phyloP scores from a whole-genome alignment of 2,113 vertebrate species.

The Scolopax mira region DNA sequence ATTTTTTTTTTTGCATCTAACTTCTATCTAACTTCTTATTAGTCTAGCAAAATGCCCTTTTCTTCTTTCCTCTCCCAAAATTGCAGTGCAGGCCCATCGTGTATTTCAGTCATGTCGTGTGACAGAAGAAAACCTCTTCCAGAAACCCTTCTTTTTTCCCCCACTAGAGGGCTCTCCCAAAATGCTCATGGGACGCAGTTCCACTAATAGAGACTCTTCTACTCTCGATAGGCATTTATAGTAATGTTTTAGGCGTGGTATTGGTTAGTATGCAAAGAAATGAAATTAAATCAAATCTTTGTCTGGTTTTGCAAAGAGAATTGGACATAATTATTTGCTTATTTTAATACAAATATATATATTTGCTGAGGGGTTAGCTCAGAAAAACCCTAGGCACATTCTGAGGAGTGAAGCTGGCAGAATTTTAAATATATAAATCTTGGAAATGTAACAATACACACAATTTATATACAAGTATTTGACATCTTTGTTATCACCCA shows the following conservation, averaged over 20 bases:
- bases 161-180: not conserved
- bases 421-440: not conserved
- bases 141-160: not conserved
- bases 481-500: not conserved
- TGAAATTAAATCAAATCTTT: not conserved
- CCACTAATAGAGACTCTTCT: not conserved
- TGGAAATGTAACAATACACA: not conserved
- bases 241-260: not conserved
- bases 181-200: not conserved
- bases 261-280: not conserved
- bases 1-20: not conserved
- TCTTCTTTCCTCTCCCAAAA: not conserved
- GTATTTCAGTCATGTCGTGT: not conserved
- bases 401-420: not conserved
- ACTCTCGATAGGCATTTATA: not conserved
- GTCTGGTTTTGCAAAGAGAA: not conserved
- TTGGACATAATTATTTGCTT: not conserved
- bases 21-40: not conserved
- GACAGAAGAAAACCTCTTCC: not conserved
- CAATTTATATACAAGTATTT: not conserved
- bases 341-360: not conserved
- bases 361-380: not conserved
- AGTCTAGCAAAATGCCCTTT: not conserved
- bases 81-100: rapidly evolving
- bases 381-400: not conserved